Percentiles rank a stretch among this genome's conserved stretches.
Conservation (phyloP, 2,113 vertebrate species). For the Garra rufa region DNA sequence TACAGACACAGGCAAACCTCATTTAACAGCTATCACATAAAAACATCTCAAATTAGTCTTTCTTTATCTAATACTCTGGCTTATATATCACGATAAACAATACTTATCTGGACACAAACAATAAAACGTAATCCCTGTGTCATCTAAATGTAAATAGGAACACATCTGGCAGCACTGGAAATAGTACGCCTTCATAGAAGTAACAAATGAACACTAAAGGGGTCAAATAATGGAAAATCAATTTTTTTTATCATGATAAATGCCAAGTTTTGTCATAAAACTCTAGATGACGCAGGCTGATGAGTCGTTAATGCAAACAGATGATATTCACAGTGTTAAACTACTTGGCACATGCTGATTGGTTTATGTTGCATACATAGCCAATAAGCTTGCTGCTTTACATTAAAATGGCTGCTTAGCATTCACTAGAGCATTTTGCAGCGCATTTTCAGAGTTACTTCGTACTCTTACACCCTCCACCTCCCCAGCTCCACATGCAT, state of each 20-base stretch:
- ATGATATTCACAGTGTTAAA: too few relatives aligned
- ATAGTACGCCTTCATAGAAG: neutral
- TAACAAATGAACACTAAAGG: neutral
- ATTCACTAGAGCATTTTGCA: too few relatives aligned
- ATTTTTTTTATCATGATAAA: neutral
- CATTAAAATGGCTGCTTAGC: too few relatives aligned
- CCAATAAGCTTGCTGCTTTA: too few relatives aligned
- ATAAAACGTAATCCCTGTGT: neutral
- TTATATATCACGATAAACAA: neutral
- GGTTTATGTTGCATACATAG: too few relatives aligned
- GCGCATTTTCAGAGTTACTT: too few relatives aligned
- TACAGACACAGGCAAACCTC: neutral
- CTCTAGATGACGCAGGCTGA: too few relatives aligned
- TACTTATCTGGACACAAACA: neutral
- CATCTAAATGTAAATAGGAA: slow-evolving; percentile 45
- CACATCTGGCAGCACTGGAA: neutral
- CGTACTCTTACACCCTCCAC: too few relatives aligned
- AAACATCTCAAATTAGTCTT: slow-evolving; percentile 11
- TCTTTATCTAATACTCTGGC: neutral
- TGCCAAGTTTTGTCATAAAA: too few relatives aligned
- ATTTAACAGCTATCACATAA: slow-evolving; percentile 12
- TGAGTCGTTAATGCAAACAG: too few relatives aligned
- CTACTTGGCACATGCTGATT: too few relatives aligned
- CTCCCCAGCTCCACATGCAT: too few relatives aligned
- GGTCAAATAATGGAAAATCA: neutral